Evolutionary conservation across 2,888 invertebrate species (phyloP), one percentile per base, ranked within the genome.

Genomic region (Rhamphomyia laevipes): DNA sequence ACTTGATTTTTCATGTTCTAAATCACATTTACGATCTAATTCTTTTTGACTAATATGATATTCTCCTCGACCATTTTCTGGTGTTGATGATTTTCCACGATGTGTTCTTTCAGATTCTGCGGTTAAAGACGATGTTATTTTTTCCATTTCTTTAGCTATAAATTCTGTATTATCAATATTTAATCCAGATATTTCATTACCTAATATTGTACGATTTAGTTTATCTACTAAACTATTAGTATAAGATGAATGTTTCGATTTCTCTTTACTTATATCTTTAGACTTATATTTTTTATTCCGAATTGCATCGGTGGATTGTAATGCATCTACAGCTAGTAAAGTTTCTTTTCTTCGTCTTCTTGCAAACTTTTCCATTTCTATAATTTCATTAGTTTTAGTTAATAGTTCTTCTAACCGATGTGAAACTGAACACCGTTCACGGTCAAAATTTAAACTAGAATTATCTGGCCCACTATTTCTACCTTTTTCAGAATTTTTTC

Each of bases 211-310:
- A 27, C 9, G 23, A 12, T 48, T 50, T 10, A 51, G 41, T 37
- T 51, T 50, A 10, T 50, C 48, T 4, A 50, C 42, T n/a, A 50
- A 23, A 30, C 7, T 41, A 30, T 51, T 42, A 13, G 23, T 27
- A 33, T 48, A 45, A 17, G 43, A 33, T 1, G 46, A 48, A 16
- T 53, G n/a, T 35, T 35, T 35, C 13, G 13, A n/a, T 35, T 13
- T 37, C 1, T 37, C 30, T 71, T 71, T 48, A 66, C 17, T 18
- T 18, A 9, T n/a, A 15, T 35, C 55, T 53, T 70, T 70, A 56
- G 68, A 63, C 55, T 74, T 73, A 55, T 71, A 47, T 61, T 69
- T 49, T 65, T 68, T 52, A 72, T 27, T 27, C 9, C 23, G 23
- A 7, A 27, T 27, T 27, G 2, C 23, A 27, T 27, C 23, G 7